Percentiles rank a stretch among this genome's conserved stretches.
These are phyloP conservation scores for Macrosiphum euphorbiae DNA, from an alignment of 2,888 invertebrate species.

Conservation along the genomic window DNA sequence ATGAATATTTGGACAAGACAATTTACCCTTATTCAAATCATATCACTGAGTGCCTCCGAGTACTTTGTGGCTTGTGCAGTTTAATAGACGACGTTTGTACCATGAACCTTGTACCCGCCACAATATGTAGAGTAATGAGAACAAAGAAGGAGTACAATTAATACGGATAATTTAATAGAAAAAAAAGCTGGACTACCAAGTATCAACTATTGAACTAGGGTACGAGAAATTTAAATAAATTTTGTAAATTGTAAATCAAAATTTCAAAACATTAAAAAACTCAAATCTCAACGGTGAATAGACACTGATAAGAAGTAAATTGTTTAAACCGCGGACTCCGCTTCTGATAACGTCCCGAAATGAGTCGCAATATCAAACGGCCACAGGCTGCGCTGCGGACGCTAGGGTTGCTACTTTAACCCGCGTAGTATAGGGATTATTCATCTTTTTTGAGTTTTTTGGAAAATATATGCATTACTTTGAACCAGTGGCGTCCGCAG, in stretches of 20 bases:
- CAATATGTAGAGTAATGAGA: neutral
- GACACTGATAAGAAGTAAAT: neutral
- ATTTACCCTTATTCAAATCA: neutral
- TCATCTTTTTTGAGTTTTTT: too few species aligned
- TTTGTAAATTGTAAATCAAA: neutral
- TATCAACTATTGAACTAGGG: neutral
- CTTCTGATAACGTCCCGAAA: too few species aligned
- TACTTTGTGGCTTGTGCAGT: neutral
- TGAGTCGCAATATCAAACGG: too few species aligned
- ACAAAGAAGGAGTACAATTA: neutral
- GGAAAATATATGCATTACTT: too few species aligned
- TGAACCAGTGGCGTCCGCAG: too few species aligned
- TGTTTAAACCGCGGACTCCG: too few species aligned
- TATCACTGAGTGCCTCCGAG: neutral
- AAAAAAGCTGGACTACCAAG: neutral
- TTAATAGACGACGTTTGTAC: neutral
- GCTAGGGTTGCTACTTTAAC: too few species aligned
- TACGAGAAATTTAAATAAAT: too few species aligned
- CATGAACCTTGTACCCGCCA: too few species aligned
- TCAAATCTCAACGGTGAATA: neutral
- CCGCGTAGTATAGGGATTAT: too few species aligned
- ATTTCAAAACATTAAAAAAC: neutral
- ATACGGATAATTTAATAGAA: neutral
- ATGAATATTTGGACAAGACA: neutral
- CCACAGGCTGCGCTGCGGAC: too few species aligned